Percentiles rank a stretch among this genome's conserved stretches.
phyloP scores from a whole-genome alignment of 2,797 vertebrate species.

The Yasuhikotakia modesta region DNA sequence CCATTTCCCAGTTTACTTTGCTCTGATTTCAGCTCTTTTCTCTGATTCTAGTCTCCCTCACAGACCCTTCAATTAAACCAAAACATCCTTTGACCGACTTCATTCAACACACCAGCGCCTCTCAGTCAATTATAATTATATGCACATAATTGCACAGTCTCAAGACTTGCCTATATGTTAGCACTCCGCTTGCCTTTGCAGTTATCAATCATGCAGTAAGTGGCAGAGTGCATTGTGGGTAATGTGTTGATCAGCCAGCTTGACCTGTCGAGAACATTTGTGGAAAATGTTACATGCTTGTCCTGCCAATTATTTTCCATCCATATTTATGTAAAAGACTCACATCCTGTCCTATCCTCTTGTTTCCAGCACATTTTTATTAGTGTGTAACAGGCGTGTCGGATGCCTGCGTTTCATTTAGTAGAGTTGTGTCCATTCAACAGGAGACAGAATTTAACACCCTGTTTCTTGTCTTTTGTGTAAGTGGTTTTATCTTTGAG shows the following conservation, averaged over 20 bases:
- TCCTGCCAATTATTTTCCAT: not conserved
- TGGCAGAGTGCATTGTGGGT: constrained; percentile 33
- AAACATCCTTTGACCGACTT: constrained; percentile 35
- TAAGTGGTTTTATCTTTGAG: constrained; percentile 16
- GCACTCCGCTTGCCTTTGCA: not conserved
- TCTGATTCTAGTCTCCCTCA: constrained; percentile 5
- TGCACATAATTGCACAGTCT: constrained; percentile 19
- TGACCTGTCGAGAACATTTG: not conserved
- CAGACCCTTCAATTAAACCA: constrained; percentile 38
- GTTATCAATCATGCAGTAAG: constrained; percentile 25
- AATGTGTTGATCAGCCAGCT: constrained; percentile 8
- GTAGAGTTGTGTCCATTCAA: not conserved
- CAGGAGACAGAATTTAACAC: constrained; percentile 13
- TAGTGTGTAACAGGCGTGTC: not conserved
- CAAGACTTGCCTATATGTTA: constrained; percentile 32
- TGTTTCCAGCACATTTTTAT: not conserved
- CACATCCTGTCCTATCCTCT: not conserved
- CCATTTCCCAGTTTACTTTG: constrained; percentile 27
- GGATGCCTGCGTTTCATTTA: not conserved
- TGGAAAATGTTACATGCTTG: not conserved
- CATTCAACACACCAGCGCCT: constrained; percentile 14
- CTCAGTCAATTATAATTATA: constrained; percentile 43
- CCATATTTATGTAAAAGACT: not conserved
- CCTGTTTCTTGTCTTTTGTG: not conserved
- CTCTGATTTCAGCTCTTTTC: not conserved